A percentile compares a stretch with the other conserved stretches of the same genome.
These are phyloP conservation scores for Cavia aperea DNA, from an alignment of 2,113 vertebrate genomes.

Conservation along the genomic window DNA sequence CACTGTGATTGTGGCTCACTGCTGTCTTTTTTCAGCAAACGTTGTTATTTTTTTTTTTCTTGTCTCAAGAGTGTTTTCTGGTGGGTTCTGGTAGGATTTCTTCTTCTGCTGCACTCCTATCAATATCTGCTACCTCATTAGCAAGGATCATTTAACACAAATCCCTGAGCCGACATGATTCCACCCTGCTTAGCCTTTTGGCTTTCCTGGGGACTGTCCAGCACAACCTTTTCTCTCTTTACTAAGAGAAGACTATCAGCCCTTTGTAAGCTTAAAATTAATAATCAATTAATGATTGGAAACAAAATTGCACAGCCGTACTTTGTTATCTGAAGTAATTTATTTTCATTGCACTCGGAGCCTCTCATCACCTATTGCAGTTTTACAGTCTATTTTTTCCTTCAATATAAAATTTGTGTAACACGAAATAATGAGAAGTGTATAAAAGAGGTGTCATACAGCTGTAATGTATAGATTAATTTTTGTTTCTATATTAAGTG, in stretches of 20 bases:
- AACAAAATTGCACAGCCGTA: background rate
- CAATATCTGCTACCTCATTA: constrained; percentile 37
- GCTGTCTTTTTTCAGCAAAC: background rate
- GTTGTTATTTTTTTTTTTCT: background rate
- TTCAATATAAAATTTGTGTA: background rate
- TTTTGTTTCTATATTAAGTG: constrained; percentile 44
- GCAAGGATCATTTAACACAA: constrained; percentile 17
- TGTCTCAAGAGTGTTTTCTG: background rate
- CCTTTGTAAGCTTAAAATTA: constrained; percentile 4
- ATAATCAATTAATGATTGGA: constrained; percentile 37
- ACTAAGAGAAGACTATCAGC: background rate
- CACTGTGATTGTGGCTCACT: background rate
- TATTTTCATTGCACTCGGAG: constrained; percentile 26
- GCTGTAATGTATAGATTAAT: background rate
- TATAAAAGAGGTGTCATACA: background rate
- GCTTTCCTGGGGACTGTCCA: background rate
- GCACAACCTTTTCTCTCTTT: background rate
- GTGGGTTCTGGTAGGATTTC: background rate
- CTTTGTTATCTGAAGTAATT: constrained; percentile 28
- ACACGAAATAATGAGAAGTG: background rate
- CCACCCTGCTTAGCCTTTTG: background rate
- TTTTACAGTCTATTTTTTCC: background rate
- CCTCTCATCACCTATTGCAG: background rate
- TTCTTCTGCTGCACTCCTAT: background rate
- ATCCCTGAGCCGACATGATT: background rate